phyloP scores from a whole-genome alignment of 2,113 vertebrate genomes.

The Todiramphus saurophagus region DNA sequence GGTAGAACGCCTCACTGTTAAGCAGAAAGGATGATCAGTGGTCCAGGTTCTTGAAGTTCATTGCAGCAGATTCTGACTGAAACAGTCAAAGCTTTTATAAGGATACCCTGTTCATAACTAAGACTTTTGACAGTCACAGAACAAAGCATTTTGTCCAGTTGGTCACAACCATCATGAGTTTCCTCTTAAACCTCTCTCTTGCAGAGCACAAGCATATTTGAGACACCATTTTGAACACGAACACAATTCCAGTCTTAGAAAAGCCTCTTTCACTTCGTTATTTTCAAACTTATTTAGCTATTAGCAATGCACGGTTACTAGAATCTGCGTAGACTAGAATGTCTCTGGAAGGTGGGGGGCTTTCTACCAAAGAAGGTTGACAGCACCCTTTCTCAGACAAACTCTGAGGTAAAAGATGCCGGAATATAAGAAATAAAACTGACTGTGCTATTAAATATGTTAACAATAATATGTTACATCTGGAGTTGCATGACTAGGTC shows the following conservation, averaged over 20 bases:
- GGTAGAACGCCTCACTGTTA: background rate
- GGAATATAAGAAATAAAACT: background rate
- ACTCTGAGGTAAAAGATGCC: background rate
- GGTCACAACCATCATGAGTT: background rate
- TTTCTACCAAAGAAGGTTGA: background rate
- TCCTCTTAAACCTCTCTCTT: background rate
- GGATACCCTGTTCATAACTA: background rate
- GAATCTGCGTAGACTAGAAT: background rate
- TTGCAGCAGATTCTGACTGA: background rate
- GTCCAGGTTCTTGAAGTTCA: background rate
- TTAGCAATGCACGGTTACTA: background rate
- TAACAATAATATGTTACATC: background rate
- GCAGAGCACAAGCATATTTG: background rate
- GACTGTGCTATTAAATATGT: background rate
- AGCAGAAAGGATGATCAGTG: background rate
- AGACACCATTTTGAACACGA: background rate
- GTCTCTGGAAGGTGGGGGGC: background rate
- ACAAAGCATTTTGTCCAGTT: background rate
- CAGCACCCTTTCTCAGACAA: background rate
- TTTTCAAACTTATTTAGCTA: background rate
- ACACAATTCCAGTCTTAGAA: background rate
- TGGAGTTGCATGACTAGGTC: background rate
- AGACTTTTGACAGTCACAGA: background rate
- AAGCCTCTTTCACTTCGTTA: background rate
- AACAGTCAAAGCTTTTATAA: background rate